These are phyloP conservation scores for Chionomys nivalis DNA, from an alignment of 2,113 vertebrate genomes.

Conservation along the genomic window DNA sequence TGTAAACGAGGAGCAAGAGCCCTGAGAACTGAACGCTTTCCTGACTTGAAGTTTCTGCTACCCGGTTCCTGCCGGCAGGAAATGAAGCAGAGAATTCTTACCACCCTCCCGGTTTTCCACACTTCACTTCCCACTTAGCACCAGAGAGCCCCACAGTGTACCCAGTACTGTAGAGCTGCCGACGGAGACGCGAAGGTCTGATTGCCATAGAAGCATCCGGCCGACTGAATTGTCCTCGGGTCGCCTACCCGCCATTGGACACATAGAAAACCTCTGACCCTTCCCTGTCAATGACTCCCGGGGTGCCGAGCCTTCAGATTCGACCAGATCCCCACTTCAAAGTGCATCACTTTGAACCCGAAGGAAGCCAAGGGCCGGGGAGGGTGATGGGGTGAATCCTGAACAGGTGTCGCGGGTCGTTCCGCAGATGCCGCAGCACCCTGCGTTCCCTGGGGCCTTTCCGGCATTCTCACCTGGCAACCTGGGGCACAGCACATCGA, in stretches of 20 bases:
- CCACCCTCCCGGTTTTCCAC: not conserved
- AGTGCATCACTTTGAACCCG: not conserved
- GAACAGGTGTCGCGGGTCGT: not conserved
- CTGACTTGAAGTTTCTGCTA: not conserved
- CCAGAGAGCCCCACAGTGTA: not conserved
- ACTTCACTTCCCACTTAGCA: not conserved
- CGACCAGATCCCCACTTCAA: not conserved
- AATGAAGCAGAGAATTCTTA: not conserved
- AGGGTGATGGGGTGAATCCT: not conserved
- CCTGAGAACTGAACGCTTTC: not conserved
- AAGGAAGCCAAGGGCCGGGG: not conserved
- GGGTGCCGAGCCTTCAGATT: not conserved
- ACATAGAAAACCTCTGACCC: not conserved
- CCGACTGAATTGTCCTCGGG: not conserved
- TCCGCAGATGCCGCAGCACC: not conserved
- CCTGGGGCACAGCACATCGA: not conserved
- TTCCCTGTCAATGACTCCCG: not conserved
- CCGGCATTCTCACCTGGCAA: not conserved
- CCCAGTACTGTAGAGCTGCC: not conserved
- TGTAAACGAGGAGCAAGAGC: conserved; percentile 12
- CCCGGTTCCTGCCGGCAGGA: not conserved
- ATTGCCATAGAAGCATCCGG: not conserved
- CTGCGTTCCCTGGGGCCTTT: not conserved
- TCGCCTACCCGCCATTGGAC: not conserved
- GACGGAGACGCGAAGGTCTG: not conserved